Conservation (phyloP, 2,797 vertebrate genomes). For the Argyrosomus regius region DNA sequence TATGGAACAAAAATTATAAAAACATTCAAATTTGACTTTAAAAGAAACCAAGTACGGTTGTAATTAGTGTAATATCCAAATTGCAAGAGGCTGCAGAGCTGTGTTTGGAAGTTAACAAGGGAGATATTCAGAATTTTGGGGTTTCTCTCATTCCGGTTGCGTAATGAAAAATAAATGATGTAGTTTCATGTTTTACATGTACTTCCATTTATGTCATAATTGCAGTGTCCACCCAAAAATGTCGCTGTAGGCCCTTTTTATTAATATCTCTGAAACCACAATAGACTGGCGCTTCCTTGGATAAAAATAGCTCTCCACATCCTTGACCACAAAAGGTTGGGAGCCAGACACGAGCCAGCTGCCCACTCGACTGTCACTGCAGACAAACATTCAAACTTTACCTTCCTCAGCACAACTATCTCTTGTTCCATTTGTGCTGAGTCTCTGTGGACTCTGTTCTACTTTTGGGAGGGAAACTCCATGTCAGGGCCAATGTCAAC, state of each 20-base stretch:
- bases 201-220: slow-evolving; percentile 29
- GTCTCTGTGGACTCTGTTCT: slow-evolving; percentile 49
- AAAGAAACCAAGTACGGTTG: neutral
- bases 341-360: slow-evolving; percentile 52
- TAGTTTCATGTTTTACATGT: slow-evolving; percentile 3
- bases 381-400: slow-evolving; percentile 34
- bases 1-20: neutral
- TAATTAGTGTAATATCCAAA: neutral
- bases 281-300: slow-evolving; percentile 48
- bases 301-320: slow-evolving; percentile 74
- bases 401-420: slow-evolving; percentile 56
- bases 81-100: neutral
- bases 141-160: neutral
- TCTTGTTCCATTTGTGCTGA: slow-evolving; percentile 59
- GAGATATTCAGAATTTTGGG: neutral
- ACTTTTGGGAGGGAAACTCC: slow-evolving; percentile 74
- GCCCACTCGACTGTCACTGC: slow-evolving; percentile 47
- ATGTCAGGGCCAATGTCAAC: slow-evolving; percentile 72
- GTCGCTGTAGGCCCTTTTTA: slow-evolving; percentile 31
- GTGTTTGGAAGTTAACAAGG: neutral
- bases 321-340: slow-evolving; percentile 56
- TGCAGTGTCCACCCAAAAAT: slow-evolving; percentile 40
- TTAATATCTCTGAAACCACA: slow-evolving; percentile 64
- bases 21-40: neutral
- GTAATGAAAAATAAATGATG: neutral